Base-by-base conservation (phyloP, 2,113 vertebrate species). In the Dasypus novemcinctus region DNA sequence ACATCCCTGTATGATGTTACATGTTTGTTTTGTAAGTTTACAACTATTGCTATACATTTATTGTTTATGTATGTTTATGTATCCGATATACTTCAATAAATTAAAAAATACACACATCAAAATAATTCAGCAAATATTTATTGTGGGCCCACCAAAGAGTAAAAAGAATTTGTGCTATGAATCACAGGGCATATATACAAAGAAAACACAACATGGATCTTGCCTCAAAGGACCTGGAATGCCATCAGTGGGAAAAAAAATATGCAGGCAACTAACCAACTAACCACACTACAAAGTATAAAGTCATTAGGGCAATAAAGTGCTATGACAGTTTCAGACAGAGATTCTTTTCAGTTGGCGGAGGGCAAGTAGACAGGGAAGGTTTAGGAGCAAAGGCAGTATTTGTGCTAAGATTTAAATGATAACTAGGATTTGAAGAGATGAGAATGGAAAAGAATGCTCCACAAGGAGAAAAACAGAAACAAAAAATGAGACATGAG, bases 61-160 rank as follows among this genome's bases (percentile, higher is more conserved):
- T 9, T 49, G 46, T 49, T 49, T 49, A 49, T 49, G 8, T 49
- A 49, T 49, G 8, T 49, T 49, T 5, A 5, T 49, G 46, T 49
- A 49, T 49, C 8, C 11, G 46, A 49, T 49, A 49, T 9, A 49
- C 46, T 49, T 49, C 46, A 49, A 49, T 49, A 49, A 49, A 49
- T 49, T 49, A 7, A 7, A 49, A 49, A 49, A 49, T 10, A 49
- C 5, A 49, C 5, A 49, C 11, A 64, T 57, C 38, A 49, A 89
- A 94, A 17, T n/a, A 95, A 81, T 84, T 63, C 66, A 85, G 49
- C 84, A 90, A 72, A 84, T 79, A 83, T 27, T 94, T 76, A 93
- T 21, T 91, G 61, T 78, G 41, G 18, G 63, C 23, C 72, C 82
- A 54, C 23, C 46, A 74, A 0, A 1, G 68, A 12, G 11, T 46